Evolutionary conservation across 2,113 vertebrate genomes (phyloP).

Genomic region (Tylochromis polylepis): DNA sequence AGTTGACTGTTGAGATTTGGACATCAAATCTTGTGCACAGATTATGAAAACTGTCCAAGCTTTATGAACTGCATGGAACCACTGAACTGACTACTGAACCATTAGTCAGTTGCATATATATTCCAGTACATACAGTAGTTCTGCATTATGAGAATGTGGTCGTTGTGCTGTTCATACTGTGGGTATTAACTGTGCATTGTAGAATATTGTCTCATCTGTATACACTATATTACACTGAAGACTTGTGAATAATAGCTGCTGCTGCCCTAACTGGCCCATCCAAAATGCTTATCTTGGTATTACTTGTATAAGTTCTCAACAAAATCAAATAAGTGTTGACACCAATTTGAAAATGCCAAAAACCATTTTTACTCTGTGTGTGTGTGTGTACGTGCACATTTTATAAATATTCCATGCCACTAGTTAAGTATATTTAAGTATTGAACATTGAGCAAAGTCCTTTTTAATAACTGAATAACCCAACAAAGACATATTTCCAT

Average conservation of each 20-base stretch:
- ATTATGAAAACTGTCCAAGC: neutral
- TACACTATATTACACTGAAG: neutral
- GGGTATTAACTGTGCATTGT: constrained; percentile 1
- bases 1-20: neutral
- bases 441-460: neutral
- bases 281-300: neutral
- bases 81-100: neutral
- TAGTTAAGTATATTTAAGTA: neutral
- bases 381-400: neutral
- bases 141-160: neutral
- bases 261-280: neutral
- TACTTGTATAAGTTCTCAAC: neutral
- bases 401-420: neutral
- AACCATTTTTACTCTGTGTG: neutral
- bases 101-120: neutral
- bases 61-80: neutral
- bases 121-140: neutral
- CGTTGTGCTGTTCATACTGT: neutral
- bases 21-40: neutral
- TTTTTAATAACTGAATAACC: neutral
- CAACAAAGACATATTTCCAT: neutral
- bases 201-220: neutral
- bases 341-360: neutral
- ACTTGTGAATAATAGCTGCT: neutral
- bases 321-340: neutral